A percentile compares a stretch with the other conserved stretches of the same genome.
Evolutionary conservation across 2,113 vertebrate species (phyloP).

Genomic region (Echinops telfairi): DNA sequence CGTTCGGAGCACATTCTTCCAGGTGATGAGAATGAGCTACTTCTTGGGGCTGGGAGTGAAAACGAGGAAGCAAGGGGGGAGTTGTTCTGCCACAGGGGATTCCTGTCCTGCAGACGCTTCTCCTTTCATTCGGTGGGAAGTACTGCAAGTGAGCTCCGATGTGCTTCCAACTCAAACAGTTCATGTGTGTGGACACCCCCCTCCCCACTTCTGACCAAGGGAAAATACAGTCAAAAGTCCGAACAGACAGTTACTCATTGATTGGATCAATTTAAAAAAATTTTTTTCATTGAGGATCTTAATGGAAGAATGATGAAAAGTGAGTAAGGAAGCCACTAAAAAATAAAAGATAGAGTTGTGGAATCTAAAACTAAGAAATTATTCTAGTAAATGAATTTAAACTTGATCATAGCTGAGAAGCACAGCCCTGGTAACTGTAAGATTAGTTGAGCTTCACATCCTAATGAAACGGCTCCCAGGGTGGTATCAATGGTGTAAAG

Average conservation of each 20-base stretch:
- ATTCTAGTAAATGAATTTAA: not conserved
- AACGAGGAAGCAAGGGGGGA: not conserved
- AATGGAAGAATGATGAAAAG: not conserved
- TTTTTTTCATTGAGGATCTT: not conserved
- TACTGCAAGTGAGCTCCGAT: not conserved
- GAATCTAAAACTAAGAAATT: slow-evolving; percentile 2
- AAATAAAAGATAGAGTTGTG: not conserved
- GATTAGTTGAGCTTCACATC: not conserved
- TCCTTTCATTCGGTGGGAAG: not conserved
- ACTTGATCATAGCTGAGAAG: not conserved
- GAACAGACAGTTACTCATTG: not conserved
- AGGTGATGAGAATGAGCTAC: slow-evolving; percentile 12
- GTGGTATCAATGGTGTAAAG: not conserved
- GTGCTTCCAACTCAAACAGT: not conserved
- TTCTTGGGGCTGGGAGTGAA: not conserved
- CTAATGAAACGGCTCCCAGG: not conserved
- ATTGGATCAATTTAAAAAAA: not conserved
- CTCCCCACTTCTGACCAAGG: not conserved
- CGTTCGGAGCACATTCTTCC: slow-evolving; percentile 42
- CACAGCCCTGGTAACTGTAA: not conserved
- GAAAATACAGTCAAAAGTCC: not conserved
- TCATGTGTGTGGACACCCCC: not conserved
- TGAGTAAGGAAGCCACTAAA: not conserved
- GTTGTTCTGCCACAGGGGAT: not conserved
- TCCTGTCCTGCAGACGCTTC: not conserved